Evolutionary conservation across 2,113 vertebrate species (phyloP).

Genomic region (Grammomys surdaster): DNA sequence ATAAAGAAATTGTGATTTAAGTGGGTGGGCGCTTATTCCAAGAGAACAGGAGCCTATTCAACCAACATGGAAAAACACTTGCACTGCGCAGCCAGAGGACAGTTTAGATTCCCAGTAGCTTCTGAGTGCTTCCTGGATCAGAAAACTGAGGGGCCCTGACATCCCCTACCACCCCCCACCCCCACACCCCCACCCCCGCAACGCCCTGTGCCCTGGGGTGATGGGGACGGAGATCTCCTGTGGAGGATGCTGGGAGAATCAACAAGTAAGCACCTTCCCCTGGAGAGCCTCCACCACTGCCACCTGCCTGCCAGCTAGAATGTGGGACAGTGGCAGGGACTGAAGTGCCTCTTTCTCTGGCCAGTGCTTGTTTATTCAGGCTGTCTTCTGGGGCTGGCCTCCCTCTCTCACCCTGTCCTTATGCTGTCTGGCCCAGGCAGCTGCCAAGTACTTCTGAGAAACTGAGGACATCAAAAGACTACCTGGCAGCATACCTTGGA

Average conservation of each 20-base stretch:
- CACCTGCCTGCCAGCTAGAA: background rate
- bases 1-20: constrained; percentile 63
- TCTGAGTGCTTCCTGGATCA: background rate
- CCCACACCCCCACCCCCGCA: background rate
- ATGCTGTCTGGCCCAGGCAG: background rate
- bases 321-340: background rate
- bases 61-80: constrained; percentile 59
- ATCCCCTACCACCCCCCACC: background rate
- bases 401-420: background rate
- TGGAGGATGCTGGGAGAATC: background rate
- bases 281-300: background rate
- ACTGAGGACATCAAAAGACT: constrained; percentile 28
- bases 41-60: constrained; percentile 62
- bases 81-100: background rate
- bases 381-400: background rate
- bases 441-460: constrained; percentile 36
- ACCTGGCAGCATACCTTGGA: background rate
- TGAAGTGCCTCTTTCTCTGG: constrained; percentile 55
- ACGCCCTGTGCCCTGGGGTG: background rate
- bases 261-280: background rate
- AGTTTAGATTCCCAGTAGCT: background rate
- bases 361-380: constrained; percentile 54
- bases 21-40: constrained; percentile 61
- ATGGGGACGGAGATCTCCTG: background rate
- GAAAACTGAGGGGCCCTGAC: background rate